Evolutionary conservation across 2,797 vertebrate species (phyloP).

Genomic region (Parambassis ranga): DNA sequence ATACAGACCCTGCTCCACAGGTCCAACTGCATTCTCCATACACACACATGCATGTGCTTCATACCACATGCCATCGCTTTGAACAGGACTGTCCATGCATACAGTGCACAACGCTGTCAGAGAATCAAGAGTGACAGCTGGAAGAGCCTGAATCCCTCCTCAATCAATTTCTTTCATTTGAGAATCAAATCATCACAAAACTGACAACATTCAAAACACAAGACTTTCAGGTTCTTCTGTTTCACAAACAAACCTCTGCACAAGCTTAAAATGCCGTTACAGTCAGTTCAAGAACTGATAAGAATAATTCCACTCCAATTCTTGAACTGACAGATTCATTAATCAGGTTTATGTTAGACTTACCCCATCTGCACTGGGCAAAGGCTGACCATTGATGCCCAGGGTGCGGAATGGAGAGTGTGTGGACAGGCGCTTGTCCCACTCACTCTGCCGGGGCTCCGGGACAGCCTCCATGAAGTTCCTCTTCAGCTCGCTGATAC

Average conservation of each 20-base stretch:
- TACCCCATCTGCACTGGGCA: conserved; percentile 88
- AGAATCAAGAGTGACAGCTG: conserved; percentile 1
- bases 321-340: conserved; percentile 11
- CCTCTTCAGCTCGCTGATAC: conserved; percentile 93
- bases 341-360: conserved; percentile 65
- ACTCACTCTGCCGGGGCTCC: conserved; percentile 89
- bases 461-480: conserved; percentile 94
- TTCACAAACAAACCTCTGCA: conserved; percentile 5
- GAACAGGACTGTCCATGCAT: conserved; percentile 52
- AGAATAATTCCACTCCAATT: not conserved
- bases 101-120: not conserved
- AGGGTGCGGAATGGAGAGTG: conserved; percentile 90
- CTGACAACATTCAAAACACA: not conserved
- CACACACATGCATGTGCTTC: conserved; percentile 62
- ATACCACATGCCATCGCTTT: conserved; percentile 47
- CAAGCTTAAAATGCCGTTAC: too few relatives aligned
- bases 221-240: conserved; percentile 21
- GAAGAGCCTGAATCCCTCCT: conserved; percentile 21
- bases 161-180: not conserved
- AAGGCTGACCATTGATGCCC: conserved; percentile 85
- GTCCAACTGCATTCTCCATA: conserved; percentile 51
- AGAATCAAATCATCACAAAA: not conserved
- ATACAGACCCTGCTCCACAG: conserved; percentile 21
- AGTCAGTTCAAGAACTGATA: conserved; percentile 24
- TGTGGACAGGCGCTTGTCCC: conserved; percentile 96